A percentile compares a stretch with the other conserved stretches of the same genome.
These are phyloP conservation scores for Morpho achilles DNA, from an alignment of 2,888 invertebrate species.

Conservation along the genomic window DNA sequence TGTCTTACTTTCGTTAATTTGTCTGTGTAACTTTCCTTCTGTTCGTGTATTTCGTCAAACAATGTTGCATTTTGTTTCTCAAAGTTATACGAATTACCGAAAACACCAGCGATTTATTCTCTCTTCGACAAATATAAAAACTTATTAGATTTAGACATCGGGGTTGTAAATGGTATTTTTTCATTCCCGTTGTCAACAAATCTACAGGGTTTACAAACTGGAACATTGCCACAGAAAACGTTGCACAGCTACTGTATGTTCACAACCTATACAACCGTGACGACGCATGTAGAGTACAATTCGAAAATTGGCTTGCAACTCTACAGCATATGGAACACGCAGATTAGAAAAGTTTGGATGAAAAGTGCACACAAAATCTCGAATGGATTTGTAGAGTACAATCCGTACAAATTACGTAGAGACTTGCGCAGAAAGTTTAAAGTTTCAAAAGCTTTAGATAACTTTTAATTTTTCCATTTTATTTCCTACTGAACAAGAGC, in stretches of 20 bases:
- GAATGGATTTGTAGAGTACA: slow-evolving; percentile 10
- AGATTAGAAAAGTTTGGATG: slow-evolving; percentile 22
- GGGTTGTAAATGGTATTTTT: too few relatives aligned
- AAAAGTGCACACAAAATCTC: slow-evolving; percentile 9
- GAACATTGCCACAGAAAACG: slow-evolving; percentile 31
- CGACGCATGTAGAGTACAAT: slow-evolving; percentile 16
- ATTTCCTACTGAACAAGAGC: too few relatives aligned
- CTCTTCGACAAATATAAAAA: too few relatives aligned
- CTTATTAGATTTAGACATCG: too few relatives aligned
- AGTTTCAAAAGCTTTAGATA: too few relatives aligned
- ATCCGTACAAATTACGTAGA: not conserved
- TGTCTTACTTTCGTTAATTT: too few relatives aligned
- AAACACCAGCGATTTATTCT: too few relatives aligned
- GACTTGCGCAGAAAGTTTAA: not conserved
- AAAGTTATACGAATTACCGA: too few relatives aligned
- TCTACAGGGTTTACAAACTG: slow-evolving; percentile 22
- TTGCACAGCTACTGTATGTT: slow-evolving; percentile 17
- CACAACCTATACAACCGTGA: slow-evolving; percentile 14
- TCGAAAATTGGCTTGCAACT: slow-evolving; percentile 22
- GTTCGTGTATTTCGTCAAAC: too few relatives aligned
- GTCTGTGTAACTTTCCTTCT: too few relatives aligned
- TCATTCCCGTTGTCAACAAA: not conserved
- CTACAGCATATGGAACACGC: slow-evolving; percentile 12
- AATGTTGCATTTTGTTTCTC: too few relatives aligned
- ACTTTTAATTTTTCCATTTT: too few relatives aligned